Evolutionary conservation across 2,113 vertebrate species (phyloP), one percentile per base, ranked within the genome.

Genomic region (Hirundichthys speculiger): DNA sequence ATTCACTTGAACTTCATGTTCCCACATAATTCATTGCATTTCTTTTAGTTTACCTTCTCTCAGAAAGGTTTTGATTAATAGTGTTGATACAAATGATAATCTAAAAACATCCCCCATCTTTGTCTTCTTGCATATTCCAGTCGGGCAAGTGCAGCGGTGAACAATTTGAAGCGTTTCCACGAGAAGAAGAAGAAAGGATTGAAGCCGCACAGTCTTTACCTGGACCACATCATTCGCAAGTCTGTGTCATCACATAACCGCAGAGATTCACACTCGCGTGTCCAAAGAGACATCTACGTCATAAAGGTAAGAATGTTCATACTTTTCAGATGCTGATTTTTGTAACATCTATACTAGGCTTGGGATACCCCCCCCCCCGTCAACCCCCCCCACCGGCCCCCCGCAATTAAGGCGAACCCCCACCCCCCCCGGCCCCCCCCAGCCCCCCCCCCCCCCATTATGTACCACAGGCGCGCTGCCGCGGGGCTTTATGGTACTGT

Each of bases 161-260:
- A 97, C 88, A 96, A 95, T 85, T 91, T 99, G 79, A 98, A 99
- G 82, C 94, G 94, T 55, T 99, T 98, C 84, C 98, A 99, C 0
- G 97, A 98, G 88, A 98, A 96, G 93, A 98, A 99, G 91, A 98
- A 97, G 87, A 94, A 93, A 79, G 97, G 98, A 45, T 91, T 94
- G 70, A 99, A 96, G 75, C 96, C 98, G n/a, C 92, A 95, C 74
- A 99, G 98, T 79, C 96, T 99, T 21, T 98, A 99, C 80, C 90
- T 99, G 90, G 98, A 99, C 90, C 96, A 96, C 84, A 96, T 98
- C 86, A 91, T 98, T 84, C 96, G 97, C 89, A 98, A 98, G 88
- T 94, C 96, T 1, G 91, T 93, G 65, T 92, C 94, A 18, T 92
- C 92, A 0, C 95, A 95, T 24, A 94, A 90, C 74, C 95, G 94